Evolutionary conservation across 2,113 vertebrate genomes (phyloP).

Genomic region (Capreolus pygargus): DNA sequence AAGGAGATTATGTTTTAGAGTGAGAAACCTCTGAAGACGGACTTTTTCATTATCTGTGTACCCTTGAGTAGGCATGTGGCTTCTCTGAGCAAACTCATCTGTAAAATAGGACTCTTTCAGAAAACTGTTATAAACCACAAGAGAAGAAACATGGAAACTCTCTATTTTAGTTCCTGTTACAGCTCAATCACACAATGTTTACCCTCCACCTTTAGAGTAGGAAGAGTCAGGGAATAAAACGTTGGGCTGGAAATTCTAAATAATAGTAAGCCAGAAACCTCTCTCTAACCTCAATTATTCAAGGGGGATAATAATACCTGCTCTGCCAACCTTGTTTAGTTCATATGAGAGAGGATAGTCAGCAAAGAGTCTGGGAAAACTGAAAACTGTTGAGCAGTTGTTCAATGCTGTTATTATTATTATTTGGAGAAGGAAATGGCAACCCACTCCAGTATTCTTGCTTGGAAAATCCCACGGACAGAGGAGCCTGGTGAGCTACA

Average conservation of each 20-base stretch:
- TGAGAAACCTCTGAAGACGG: not conserved
- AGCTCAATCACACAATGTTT: not conserved
- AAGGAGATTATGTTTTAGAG: not conserved
- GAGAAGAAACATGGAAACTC: not conserved
- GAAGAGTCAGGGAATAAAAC: not conserved
- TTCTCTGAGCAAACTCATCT: not conserved
- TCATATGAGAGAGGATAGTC: not conserved
- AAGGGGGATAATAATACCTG: not conserved
- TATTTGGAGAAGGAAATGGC: not conserved
- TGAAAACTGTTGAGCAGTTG: not conserved
- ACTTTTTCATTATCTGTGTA: not conserved
- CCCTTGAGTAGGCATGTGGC: not conserved
- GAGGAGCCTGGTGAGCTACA: not conserved
- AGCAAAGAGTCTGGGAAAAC: constrained; percentile 22
- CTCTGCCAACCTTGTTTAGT: not conserved
- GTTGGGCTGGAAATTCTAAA: not conserved
- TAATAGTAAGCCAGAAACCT: not conserved
- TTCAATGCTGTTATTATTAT: not conserved
- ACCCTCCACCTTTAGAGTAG: not conserved
- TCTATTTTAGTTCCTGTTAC: not conserved
- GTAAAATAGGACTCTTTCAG: not conserved
- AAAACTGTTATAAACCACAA: not conserved
- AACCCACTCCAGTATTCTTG: not conserved
- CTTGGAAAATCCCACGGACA: not conserved
- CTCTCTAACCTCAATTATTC: not conserved